Conservation (phyloP, 2,113 vertebrate genomes). For the Calidris pygmaea region DNA sequence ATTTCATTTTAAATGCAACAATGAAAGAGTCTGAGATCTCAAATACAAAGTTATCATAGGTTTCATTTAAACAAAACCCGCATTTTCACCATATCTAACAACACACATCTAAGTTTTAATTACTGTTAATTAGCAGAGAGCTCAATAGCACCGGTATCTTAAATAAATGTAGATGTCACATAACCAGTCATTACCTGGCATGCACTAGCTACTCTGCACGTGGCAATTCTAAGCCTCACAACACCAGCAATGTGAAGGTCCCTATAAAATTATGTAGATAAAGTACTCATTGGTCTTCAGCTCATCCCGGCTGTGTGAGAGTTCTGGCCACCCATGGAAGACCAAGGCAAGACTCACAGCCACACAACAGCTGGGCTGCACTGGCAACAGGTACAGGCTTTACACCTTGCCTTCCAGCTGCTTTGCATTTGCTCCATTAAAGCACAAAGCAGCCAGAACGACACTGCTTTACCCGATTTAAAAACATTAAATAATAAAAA, state of each 20-base stretch:
- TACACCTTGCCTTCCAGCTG: background rate
- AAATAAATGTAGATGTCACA: background rate
- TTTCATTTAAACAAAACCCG: background rate
- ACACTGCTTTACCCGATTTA: background rate
- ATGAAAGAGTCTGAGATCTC: background rate
- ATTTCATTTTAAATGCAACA: background rate
- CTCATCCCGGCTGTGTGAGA: background rate
- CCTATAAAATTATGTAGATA: background rate
- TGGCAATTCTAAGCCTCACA: background rate
- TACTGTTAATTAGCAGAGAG: background rate
- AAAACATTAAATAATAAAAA: background rate
- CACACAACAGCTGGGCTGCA: background rate
- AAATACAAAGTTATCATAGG: background rate
- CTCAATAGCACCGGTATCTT: background rate
- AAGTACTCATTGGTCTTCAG: background rate
- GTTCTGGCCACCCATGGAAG: background rate
- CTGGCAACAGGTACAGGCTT: background rate
- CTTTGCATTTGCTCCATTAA: background rate
- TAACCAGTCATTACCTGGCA: background rate
- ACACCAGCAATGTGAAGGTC: background rate
- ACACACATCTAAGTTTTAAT: background rate
- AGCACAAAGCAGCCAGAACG: background rate
- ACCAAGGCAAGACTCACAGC: background rate
- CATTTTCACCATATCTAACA: background rate
- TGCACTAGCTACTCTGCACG: fast-evolving